Evolutionary conservation across 2,888 invertebrate species (phyloP).

Genomic region (Nipponacmea schrenckii): DNA sequence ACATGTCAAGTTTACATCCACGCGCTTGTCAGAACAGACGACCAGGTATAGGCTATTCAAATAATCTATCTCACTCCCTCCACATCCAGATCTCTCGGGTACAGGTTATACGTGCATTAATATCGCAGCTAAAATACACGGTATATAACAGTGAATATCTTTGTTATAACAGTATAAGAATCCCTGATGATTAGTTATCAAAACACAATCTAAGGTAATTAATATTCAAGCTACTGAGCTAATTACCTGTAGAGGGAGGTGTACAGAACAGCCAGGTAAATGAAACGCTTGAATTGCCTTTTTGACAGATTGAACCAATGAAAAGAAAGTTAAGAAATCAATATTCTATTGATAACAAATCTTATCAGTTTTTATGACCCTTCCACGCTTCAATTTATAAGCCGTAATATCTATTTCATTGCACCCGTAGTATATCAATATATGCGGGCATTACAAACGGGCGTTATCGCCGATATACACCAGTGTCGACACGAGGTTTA

Average conservation of each 20-base stretch:
- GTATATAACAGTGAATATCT: not conserved
- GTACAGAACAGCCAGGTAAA: slow-evolving; percentile 1
- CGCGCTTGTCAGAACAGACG: not conserved
- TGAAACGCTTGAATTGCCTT: not conserved
- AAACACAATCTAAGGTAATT: too few relatives aligned
- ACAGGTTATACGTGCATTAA: too few relatives aligned
- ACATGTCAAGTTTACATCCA: not conserved
- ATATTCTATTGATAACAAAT: not conserved
- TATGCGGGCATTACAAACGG: too few relatives aligned
- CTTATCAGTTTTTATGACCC: not conserved
- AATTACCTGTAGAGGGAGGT: too few relatives aligned
- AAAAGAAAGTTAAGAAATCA: not conserved
- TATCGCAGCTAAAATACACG: not conserved
- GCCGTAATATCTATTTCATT: too few relatives aligned
- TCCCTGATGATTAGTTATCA: too few relatives aligned
- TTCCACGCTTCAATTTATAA: too few relatives aligned
- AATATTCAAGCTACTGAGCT: too few relatives aligned
- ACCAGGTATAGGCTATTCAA: not conserved
- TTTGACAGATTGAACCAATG: not conserved
- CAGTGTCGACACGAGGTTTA: not conserved
- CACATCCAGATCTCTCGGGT: not conserved
- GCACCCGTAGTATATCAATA: too few relatives aligned
- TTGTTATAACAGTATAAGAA: not conserved
- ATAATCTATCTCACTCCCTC: not conserved
- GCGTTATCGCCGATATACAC: too few relatives aligned